Conservation (phyloP, 2,113 vertebrate species). For the Tamias sibiricus region DNA sequence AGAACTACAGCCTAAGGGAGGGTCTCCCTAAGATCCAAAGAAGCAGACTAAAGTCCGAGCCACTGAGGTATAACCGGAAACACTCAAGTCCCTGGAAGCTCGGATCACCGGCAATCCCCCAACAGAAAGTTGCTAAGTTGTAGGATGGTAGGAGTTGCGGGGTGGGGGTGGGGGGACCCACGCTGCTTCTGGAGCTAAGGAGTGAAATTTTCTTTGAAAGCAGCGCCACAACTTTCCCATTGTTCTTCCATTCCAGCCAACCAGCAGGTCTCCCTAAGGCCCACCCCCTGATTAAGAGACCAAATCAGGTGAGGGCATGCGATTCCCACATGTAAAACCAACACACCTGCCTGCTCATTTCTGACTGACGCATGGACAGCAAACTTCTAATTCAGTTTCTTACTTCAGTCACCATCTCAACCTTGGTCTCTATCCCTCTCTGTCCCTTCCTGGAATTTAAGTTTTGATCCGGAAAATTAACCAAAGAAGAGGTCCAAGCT, state of each 20-base stretch:
- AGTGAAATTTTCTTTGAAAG: background rate
- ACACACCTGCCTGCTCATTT: conserved; percentile 20
- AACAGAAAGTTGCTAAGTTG: background rate
- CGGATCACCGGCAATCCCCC: too few species aligned
- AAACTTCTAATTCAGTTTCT: background rate
- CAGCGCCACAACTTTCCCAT: background rate
- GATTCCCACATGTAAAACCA: background rate
- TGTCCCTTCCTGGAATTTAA: background rate
- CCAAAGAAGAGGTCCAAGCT: conserved; percentile 30
- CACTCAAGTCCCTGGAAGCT: background rate
- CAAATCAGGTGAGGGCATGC: conserved; percentile 36
- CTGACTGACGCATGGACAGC: background rate
- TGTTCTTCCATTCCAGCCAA: conserved; percentile 45
- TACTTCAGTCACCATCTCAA: background rate
- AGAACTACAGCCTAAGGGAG: background rate
- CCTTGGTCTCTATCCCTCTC: background rate
- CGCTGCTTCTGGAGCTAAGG: rapidly evolving
- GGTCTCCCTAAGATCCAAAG: background rate
- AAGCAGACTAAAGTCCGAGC: background rate
- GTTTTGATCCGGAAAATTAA: conserved; percentile 27
- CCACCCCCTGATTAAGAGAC: background rate
- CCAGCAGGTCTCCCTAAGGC: background rate
- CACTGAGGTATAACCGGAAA: background rate
- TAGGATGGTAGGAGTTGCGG: background rate
- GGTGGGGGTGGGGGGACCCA: background rate